A percentile compares a stretch with the other conserved stretches of the same genome.
These are phyloP conservation scores for Parnassius apollo DNA, from an alignment of 2,888 invertebrate species.

Conservation along the genomic window DNA sequence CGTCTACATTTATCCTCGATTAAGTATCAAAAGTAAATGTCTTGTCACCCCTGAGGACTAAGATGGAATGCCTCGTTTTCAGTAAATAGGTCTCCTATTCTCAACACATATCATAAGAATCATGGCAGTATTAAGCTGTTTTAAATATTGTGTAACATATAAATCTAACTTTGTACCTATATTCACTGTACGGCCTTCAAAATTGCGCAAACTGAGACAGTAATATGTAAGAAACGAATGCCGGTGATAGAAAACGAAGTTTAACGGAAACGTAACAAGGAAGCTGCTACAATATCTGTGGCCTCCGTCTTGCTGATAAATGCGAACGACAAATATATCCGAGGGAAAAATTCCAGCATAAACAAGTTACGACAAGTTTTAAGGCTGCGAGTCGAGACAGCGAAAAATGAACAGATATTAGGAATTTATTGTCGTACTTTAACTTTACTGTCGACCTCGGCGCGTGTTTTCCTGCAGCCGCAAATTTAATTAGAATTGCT, in stretches of 20 bases:
- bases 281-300: constrained; percentile 6
- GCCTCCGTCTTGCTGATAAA: constrained; percentile 10
- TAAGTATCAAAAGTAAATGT: too few relatives aligned
- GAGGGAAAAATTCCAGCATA: constrained; percentile 9
- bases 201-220: neutral
- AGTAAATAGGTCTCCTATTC: too few relatives aligned
- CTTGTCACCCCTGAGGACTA: too few relatives aligned
- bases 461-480: constrained; percentile 1
- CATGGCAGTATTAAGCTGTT: too few relatives aligned
- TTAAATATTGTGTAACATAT: too few relatives aligned
- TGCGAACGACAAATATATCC: constrained; percentile 12
- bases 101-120: too few relatives aligned
- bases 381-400: neutral
- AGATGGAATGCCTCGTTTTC: too few relatives aligned
- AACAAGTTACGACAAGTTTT: constrained; percentile 14
- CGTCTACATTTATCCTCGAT: too few relatives aligned
- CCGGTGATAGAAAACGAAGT: constrained; percentile 2
- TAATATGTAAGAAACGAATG: neutral
- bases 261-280: neutral
- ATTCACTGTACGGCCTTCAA: too few relatives aligned
- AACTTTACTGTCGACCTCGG: constrained; percentile 1
- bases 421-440: constrained; percentile 11
- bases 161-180: too few relatives aligned
- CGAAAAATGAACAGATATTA: constrained; percentile 10
- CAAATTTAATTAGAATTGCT: constrained; percentile 11